Percentiles rank a stretch among this genome's conserved stretches.
Conservation (phyloP, 2,113 vertebrate genomes). For the Galbula dea region DNA sequence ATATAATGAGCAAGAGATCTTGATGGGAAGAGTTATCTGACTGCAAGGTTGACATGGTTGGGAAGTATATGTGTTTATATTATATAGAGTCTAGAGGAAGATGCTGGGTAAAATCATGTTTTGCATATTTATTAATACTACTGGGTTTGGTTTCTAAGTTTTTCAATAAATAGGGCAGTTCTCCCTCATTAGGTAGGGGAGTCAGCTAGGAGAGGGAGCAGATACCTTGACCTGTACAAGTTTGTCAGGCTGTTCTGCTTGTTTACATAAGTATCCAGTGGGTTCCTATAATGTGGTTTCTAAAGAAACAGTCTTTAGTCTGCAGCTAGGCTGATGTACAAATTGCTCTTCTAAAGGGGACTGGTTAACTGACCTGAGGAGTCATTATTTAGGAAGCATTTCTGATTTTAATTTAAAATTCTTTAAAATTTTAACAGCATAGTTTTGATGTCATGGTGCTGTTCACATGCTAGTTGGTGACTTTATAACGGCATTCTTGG, state of each 20-base stretch:
- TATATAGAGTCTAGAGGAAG: background rate
- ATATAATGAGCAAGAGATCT: background rate
- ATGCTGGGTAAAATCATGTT: background rate
- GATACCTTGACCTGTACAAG: background rate
- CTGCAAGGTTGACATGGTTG: background rate
- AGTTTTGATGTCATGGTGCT: background rate
- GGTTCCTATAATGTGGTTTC: background rate
- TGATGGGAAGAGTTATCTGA: background rate
- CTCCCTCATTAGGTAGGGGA: background rate
- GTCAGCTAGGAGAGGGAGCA: background rate
- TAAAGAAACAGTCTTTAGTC: background rate
- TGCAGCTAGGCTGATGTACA: background rate
- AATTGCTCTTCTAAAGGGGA: background rate
- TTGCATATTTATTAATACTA: no score
- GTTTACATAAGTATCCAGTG: background rate
- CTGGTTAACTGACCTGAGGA: no score
- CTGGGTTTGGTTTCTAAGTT: background rate
- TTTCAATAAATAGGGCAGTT: background rate
- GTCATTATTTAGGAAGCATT: background rate
- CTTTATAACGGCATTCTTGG: no score
- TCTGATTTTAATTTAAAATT: background rate
- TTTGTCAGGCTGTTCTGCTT: background rate
- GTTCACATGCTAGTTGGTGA: background rate
- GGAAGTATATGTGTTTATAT: no score
- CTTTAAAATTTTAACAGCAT: background rate